Evolutionary conservation across 2,888 invertebrate species (phyloP).

Genomic region (Argyresthia goedartella): DNA sequence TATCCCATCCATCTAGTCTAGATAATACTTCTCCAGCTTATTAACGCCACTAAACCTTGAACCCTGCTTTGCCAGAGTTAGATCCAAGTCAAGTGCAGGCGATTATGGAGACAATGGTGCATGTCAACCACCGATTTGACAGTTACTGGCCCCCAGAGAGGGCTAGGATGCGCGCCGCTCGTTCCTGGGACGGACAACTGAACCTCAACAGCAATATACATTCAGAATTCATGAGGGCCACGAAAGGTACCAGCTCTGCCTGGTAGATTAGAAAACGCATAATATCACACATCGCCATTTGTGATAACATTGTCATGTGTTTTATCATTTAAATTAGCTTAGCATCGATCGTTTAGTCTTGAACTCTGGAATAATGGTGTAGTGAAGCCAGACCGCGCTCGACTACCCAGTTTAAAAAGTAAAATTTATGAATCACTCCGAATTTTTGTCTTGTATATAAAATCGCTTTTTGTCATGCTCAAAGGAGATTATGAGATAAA

Average conservation of each 20-base stretch:
- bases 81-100: slow-evolving; percentile 56
- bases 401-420: too few species aligned
- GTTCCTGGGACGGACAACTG: slow-evolving; percentile 48
- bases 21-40: slow-evolving; percentile 21
- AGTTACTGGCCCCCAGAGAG: slow-evolving; percentile 45
- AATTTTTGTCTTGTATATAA: too few species aligned
- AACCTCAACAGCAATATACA: slow-evolving; percentile 39
- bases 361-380: too few species aligned
- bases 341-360: too few species aligned
- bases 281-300: slow-evolving; percentile 6
- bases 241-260: slow-evolving; percentile 45
- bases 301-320: slow-evolving; percentile 5
- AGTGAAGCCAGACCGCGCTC: too few species aligned
- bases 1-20: neutral
- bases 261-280: slow-evolving; percentile 26
- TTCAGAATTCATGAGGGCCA: slow-evolving; percentile 47
- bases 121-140: slow-evolving; percentile 45
- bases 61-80: slow-evolving; percentile 54
- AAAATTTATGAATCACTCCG: too few species aligned
- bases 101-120: slow-evolving; percentile 50
- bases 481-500: too few species aligned
- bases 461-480: too few species aligned
- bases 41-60: slow-evolving; percentile 36
- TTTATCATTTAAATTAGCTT: too few species aligned
- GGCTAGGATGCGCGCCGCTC: slow-evolving; percentile 27